Base-by-base conservation (phyloP, 2,888 invertebrate species). In the Cryptus viduatorius region DNA sequence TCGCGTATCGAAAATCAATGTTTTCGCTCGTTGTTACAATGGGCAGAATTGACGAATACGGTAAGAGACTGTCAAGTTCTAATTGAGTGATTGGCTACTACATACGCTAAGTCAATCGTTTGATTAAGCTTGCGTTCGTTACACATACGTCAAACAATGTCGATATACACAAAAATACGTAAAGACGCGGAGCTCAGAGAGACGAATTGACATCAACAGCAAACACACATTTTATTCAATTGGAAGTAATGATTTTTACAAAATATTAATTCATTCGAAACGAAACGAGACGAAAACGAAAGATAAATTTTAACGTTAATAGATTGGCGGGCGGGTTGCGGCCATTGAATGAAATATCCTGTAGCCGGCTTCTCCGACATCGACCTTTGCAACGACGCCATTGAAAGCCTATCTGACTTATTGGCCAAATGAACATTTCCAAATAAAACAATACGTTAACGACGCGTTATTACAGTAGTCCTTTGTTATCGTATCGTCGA, bases 21-120 rank as follows among this genome's bases (percentile, higher is more conserved):
- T 44, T 44, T 44, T 12, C 44, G 44, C 1, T 44, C 8, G 44
- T 10, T 12, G 1, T 12, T 12, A 44, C 44, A 10, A 7, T 10
- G 5, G 12, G 8, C 5, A 12, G 5, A 44, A 12, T 3, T 44
- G 42, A 31, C 56, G 16, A 48, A 56, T 68, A 64, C 12, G 12
- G 42, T 24, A 14, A 19, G 37, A 65, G 67, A 77, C 67, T 65
- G 53, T 65, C 10, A 10, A 64, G n/a, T 10, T 37, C 16, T 14
- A 31, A 53, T 76, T 69, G 64, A 53, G 16, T 48, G 53, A 29
- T 76, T 31, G 59, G 7, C 29, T 64, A 10, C 16, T 69, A 44
- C 53, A 42, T 53, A 37, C 44, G 14, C 44, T 29, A 65, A 56
- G 65, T 65, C 12, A 65, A 65, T 56, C 44, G 65, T 65, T 24